Evolutionary conservation across 2,888 invertebrate genomes (phyloP), one percentile per base, ranked within the genome.

Genomic region (Nemotelus pantherinus): DNA sequence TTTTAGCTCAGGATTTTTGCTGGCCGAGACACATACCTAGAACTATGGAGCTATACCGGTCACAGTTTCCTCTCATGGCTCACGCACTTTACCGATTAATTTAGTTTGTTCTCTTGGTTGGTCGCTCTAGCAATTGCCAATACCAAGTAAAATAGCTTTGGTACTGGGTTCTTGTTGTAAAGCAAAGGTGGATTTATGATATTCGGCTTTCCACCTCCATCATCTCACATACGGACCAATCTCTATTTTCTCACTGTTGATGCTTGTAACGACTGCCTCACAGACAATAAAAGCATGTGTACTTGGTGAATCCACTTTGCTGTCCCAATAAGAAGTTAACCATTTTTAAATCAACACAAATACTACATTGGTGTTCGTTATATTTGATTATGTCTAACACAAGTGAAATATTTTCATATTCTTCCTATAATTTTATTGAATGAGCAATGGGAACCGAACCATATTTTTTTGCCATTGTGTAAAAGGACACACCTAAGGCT

Each of bases 261-360:
- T 58, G 58, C 58, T 58, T 58, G 25, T 1, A 9, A 58, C 9
- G 25, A 58, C 58, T 58, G 58, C 25, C 1, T n/a, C 58, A 58
- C 58, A 58, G 58, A 2, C 58, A 58, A 2, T 58, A 7, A 58
- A 58, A n/a, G 25, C 58, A 58, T 58, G 58, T 1, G 58, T 58
- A 25, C 25, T 58, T 58, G 58, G 58, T 58, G 10, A 10, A 53
- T 53, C 53, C 53, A 53, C 53, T 53, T 53, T 53, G 53, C 53
- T 53, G 53, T 1, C 58, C 58, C 25, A 58, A 58, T 58, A 58
- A 58, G 58, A 58, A 58, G 10, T 58, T 58, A 25, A 58, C 58
- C 25, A 58, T 58, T n/a, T 58, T 7, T 7, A 25, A 25, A 25
- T 25, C 25, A 25, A 25, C 25, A 25, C 25, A 25, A 25, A 25